Percentiles rank a stretch among this genome's conserved stretches.
phyloP scores from a whole-genome alignment of 2,797 vertebrate species.

The Paguma larvata region DNA sequence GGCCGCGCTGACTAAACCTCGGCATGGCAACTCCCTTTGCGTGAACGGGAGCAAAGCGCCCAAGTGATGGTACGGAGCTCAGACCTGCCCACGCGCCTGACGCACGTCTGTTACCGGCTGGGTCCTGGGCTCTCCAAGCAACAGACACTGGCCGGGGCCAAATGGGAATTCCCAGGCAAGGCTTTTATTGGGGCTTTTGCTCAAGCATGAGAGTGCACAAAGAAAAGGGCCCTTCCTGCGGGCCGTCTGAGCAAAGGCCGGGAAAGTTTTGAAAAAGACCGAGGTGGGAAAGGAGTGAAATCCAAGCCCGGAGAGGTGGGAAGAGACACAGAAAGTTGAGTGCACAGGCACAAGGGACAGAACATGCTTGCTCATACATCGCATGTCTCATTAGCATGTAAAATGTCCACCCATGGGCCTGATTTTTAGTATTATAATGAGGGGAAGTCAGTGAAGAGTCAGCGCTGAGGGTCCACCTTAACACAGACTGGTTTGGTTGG shows the following conservation, averaged over 20 bases:
- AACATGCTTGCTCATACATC: not conserved
- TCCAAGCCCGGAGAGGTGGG: not conserved
- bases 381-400: not conserved
- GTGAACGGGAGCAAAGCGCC: no score
- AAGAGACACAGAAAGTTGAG: not conserved
- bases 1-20: accelerated
- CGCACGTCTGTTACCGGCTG: accelerated
- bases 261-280: not conserved
- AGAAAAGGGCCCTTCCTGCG: not conserved
- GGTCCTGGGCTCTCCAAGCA: not conserved
- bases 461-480: not conserved
- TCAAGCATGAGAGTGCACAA: not conserved
- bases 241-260: not conserved
- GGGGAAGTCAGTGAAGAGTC: not conserved
- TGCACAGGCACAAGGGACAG: no score
- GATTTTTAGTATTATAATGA: not conserved
- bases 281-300: not conserved
- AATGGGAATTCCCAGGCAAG: not conserved
- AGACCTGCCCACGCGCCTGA: not conserved
- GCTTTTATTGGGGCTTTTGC: not conserved
- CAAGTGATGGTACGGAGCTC: not conserved
- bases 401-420: not conserved
- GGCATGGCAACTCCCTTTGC: not conserved
- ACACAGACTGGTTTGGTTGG: not conserved
- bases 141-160: not conserved